phyloP scores from a whole-genome alignment of 2,113 vertebrate species.

The Dolichotis patagonum region DNA sequence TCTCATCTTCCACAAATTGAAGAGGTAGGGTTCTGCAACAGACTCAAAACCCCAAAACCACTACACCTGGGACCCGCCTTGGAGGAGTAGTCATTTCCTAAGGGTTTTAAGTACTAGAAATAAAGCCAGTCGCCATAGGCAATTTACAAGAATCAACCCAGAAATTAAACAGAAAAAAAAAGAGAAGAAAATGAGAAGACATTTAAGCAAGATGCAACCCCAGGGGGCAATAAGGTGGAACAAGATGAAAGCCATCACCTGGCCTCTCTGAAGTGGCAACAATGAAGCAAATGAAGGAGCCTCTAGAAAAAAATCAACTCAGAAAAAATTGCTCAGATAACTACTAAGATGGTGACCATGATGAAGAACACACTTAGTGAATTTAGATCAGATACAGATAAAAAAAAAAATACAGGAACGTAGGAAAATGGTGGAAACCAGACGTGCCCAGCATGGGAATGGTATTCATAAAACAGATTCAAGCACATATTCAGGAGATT shows the following conservation, averaged over 20 bases:
- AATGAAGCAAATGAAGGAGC: neutral
- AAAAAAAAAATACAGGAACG: neutral
- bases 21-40: neutral
- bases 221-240: neutral
- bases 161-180: neutral
- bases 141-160: neutral
- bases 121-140: neutral
- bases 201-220: neutral
- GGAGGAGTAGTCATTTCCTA: neutral
- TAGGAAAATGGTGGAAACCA: neutral
- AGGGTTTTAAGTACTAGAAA: neutral
- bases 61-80: neutral
- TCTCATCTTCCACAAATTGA: neutral
- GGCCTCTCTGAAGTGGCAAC: neutral
- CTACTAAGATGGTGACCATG: neutral
- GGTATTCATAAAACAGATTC: neutral
- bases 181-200: neutral
- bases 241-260: neutral
- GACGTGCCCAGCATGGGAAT: neutral
- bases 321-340: neutral
- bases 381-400: neutral
- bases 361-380: neutral
- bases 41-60: neutral
- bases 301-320: neutral
- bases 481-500: neutral